A percentile compares a stretch with the other conserved stretches of the same genome.
Conservation (phyloP, 2,113 vertebrate species). For the Python bivittatus region DNA sequence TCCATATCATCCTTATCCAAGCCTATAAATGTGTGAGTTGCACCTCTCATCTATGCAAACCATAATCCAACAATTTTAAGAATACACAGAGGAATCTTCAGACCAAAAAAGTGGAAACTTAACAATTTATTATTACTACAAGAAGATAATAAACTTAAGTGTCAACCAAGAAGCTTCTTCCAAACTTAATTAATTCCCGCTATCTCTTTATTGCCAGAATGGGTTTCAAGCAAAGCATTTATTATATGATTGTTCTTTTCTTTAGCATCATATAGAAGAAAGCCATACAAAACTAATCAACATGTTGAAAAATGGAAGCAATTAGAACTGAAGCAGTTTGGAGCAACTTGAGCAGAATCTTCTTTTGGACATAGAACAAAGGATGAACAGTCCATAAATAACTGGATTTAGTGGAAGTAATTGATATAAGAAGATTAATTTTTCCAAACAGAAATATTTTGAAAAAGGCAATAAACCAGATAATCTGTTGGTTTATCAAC, state of each 20-base stretch:
- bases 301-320: neutral
- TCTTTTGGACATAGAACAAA: neutral
- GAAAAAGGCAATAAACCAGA: no score
- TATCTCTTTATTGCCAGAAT: neutral
- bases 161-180: neutral
- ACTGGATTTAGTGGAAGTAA: neutral
- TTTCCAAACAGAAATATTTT: neutral
- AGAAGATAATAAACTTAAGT: neutral
- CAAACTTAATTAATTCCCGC: neutral
- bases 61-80: neutral
- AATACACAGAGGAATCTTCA: neutral
- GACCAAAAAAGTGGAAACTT: neutral
- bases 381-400: neutral
- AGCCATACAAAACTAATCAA: neutral
- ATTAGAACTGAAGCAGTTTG: neutral
- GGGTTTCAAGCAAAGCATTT: neutral
- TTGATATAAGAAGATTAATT: neutral
- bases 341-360: neutral
- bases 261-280: neutral
- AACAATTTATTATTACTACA: neutral
- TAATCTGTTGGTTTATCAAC: no score
- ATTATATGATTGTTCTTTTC: neutral
- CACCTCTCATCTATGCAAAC: neutral
- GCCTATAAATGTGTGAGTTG: neutral
- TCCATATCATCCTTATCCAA: neutral